Evolutionary conservation across 1,140 invertebrate species (phyloP).

Genomic region (Centruroides sculpturatus): DNA sequence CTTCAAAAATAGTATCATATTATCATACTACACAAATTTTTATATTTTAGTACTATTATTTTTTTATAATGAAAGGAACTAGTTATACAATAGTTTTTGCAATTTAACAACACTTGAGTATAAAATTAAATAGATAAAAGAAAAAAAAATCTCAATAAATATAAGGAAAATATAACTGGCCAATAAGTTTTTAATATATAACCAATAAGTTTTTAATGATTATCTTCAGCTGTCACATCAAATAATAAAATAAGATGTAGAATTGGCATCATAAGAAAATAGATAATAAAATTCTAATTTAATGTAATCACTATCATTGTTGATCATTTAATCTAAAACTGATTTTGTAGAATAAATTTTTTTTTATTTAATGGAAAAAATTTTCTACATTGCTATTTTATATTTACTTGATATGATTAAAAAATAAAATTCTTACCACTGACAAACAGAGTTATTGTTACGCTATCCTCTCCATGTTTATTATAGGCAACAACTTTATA

Average conservation of each 20-base stretch:
- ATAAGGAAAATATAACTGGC: no score
- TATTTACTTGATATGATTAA: neutral
- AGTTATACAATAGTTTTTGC: no score
- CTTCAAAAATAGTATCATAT: no score
- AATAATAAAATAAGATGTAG: no score
- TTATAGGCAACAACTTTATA: conserved; percentile 89
- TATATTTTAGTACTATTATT: no score
- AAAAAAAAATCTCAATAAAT: no score
- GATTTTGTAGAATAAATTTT: neutral
- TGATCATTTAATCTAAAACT: neutral
- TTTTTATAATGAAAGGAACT: no score
- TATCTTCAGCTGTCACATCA: neutral
- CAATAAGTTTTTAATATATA: neutral
- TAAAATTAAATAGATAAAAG: no score
- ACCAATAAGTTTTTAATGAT: neutral
- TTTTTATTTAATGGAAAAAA: neutral
- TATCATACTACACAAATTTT: no score
- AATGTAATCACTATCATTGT: neutral
- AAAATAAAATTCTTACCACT: conserved; percentile 50
- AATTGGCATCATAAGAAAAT: no score
- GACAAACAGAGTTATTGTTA: conserved; percentile 89
- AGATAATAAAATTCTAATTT: no score
- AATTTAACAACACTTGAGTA: no score
- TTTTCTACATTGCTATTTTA: neutral
- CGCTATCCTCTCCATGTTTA: conserved; percentile 81